phyloP scores from a whole-genome alignment of 2,888 invertebrate species.

The Sthenelais limicola region DNA sequence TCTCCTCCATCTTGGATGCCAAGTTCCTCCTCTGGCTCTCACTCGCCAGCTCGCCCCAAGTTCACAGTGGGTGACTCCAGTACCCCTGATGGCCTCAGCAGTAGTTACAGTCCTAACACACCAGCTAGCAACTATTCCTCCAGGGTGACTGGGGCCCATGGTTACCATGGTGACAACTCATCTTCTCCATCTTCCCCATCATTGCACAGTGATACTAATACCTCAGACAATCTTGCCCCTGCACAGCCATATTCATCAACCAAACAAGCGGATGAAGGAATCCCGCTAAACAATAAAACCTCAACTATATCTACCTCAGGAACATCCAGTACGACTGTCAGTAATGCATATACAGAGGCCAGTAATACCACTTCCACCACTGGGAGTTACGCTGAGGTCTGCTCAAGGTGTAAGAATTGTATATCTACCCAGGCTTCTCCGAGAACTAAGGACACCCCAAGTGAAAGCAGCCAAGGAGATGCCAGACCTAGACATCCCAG shows the following conservation, averaged over 20 bases:
- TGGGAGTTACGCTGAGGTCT: conserved; percentile 19
- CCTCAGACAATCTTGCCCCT: too few relatives aligned
- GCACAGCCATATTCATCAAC: too few relatives aligned
- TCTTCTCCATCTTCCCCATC: neutral
- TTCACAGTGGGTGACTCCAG: neutral
- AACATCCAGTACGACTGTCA: too few relatives aligned
- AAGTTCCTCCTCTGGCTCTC: neutral
- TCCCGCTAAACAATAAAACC: too few relatives aligned
- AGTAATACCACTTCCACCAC: neutral
- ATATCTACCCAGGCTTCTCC: neutral
- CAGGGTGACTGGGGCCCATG: conserved; percentile 11
- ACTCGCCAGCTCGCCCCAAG: neutral
- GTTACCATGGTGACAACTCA: conserved; percentile 7
- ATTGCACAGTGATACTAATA: neutral
- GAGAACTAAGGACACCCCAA: neutral
- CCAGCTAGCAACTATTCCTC: too few relatives aligned
- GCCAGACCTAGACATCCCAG: neutral
- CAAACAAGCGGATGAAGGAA: neutral
- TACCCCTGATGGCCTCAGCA: too few relatives aligned
- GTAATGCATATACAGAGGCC: too few relatives aligned
- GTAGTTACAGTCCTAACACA: too few relatives aligned
- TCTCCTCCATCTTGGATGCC: neutral
- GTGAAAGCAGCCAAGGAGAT: neutral
- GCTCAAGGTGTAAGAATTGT: neutral
- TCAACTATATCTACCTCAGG: too few relatives aligned